Percentiles rank a stretch among this genome's conserved stretches.
Evolutionary conservation across 2,797 vertebrate species (phyloP).

Genomic region (Esox masquinongy): DNA sequence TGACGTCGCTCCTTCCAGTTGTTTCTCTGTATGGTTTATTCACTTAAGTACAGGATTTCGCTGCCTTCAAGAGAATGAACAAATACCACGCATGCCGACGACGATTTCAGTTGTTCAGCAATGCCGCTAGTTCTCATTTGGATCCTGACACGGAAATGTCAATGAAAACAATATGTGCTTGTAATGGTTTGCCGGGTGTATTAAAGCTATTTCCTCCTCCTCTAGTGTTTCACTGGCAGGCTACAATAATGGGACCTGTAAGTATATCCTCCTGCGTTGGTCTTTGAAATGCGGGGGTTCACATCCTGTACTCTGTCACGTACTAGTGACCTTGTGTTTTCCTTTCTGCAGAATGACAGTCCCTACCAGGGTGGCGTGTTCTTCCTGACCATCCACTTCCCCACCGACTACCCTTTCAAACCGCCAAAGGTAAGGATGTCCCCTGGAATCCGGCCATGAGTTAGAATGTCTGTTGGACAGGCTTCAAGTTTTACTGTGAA

Average conservation of each 20-base stretch:
- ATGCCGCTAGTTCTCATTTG: neutral
- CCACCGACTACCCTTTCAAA: constrained; percentile 58
- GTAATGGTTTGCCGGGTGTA: neutral
- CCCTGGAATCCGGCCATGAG: neutral
- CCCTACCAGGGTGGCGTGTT: constrained; percentile 55
- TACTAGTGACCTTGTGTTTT: neutral
- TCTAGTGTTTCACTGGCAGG: constrained; percentile 45
- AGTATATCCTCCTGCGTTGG: constrained; percentile 20
- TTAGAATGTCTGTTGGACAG: neutral
- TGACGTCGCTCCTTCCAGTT: neutral
- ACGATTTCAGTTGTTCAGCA: neutral
- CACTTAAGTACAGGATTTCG: neutral
- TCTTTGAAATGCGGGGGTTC: neutral
- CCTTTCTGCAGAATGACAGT: constrained; percentile 49
- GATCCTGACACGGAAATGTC: neutral
- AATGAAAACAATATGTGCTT: neutral
- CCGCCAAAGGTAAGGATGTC: constrained; percentile 44
- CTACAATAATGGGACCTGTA: constrained; percentile 46
- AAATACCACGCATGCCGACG: neutral
- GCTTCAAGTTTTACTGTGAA: neutral
- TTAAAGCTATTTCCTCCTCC: neutral
- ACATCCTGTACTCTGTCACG: neutral
- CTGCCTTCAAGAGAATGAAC: neutral
- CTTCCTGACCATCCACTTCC: constrained; percentile 56
- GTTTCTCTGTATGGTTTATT: neutral